Evolutionary conservation across 2,888 invertebrate species (phyloP), one percentile per base, ranked within the genome.

Genomic region (Macropis europaea): DNA sequence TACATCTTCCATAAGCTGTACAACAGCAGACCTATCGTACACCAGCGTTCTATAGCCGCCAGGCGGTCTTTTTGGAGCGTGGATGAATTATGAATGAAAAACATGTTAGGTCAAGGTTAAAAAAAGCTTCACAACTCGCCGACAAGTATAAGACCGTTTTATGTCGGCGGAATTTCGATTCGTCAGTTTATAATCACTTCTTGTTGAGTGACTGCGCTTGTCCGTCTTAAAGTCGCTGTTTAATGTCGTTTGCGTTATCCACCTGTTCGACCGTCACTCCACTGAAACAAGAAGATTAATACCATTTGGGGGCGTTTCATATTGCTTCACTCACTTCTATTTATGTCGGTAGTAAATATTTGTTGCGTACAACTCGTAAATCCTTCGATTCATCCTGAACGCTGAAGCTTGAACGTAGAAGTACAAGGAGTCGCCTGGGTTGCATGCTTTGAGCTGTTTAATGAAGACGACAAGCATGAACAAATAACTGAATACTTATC

Each of bases 31-130:
- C n/a, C n/a, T n/a, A n/a, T n/a, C n/a, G n/a, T n/a, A n/a, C n/a
- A n/a, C 56, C 13, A 19, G 42, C 32, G 15, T 42, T 5, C 19
- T 52, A 47, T 7, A 34, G 13, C 22, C 6, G 61, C 15, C 40
- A 40, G 17, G 34, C 42, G 28, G 36, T 54, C 45, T 43, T 67
- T 76, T 73, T 57, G 64, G 45, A 32, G 0, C 17, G 19, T 5
- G 0, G 3, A 1, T 73, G 24, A 70, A 79, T 66, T 62, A 79
- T 66, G 64, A 56, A 75, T 45, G 13, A n/a, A 2, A 42, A 13
- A 34, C 17, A 59, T 38, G 22, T 42, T 34, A 45, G 77, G 77
- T 73, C 80, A 78, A 78, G 80, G 78, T 53, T n/a, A n/a, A 11
- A 17, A 30, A 38, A 48, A 15, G 42, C 53, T 53, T 53, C 28